Evolutionary conservation across 2,113 vertebrate genomes (phyloP).

Genomic region (Sula dactylatra): DNA sequence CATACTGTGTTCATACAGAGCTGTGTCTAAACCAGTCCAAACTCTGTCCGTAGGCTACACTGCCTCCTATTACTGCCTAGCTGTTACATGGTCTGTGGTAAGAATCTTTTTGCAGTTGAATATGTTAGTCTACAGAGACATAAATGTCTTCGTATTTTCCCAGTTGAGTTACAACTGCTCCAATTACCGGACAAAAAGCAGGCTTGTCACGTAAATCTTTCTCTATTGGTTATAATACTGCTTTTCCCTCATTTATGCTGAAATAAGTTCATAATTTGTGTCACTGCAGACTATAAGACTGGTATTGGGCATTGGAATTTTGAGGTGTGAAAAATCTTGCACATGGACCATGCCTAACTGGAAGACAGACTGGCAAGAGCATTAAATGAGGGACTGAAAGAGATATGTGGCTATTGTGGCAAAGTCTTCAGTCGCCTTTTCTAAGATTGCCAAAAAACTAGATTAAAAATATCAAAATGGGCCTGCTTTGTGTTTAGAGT

Average conservation of each 20-base stretch:
- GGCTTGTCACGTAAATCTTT: background rate
- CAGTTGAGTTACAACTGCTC: background rate
- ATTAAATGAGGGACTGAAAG: background rate
- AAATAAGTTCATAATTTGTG: background rate
- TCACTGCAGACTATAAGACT: background rate
- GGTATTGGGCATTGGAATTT: background rate
- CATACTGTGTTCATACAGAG: rapidly evolving
- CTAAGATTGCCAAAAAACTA: background rate
- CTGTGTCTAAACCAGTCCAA: background rate
- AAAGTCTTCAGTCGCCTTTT: background rate
- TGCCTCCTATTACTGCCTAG: background rate
- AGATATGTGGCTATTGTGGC: background rate
- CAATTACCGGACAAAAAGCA: background rate
- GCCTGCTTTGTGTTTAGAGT: background rate
- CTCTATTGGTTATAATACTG: background rate
- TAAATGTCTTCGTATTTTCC: background rate
- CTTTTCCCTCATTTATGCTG: background rate
- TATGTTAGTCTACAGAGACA: background rate
- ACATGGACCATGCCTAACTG: background rate
- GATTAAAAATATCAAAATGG: background rate
- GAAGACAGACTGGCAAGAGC: background rate
- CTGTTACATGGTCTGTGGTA: background rate
- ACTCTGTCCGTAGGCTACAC: background rate
- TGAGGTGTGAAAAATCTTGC: background rate
- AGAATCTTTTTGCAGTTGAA: background rate